Percentiles rank a stretch among this genome's conserved stretches.
These are phyloP conservation scores for Athene cunicularia DNA, from an alignment of 2,113 vertebrate genomes.

Conservation along the genomic window DNA sequence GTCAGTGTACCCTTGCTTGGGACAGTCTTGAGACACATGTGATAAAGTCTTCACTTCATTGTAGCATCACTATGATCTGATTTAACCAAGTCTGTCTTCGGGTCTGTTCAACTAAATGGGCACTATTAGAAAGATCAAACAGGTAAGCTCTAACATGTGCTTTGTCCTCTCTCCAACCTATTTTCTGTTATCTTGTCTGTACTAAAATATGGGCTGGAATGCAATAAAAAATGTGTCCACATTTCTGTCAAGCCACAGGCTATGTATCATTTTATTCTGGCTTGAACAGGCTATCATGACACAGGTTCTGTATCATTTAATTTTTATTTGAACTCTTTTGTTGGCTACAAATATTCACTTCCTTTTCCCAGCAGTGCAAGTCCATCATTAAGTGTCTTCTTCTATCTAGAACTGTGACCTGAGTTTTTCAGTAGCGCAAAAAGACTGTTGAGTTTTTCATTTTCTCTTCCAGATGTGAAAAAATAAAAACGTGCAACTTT, in stretches of 20 bases:
- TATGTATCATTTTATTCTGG: background rate
- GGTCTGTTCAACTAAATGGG: background rate
- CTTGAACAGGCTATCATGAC: background rate
- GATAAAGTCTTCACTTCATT: background rate
- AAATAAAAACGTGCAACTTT: background rate
- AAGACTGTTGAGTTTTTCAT: background rate
- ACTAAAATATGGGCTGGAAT: background rate
- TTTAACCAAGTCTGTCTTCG: background rate
- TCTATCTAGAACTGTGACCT: background rate
- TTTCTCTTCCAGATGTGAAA: background rate
- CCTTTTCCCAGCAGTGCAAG: background rate
- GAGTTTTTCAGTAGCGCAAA: background rate
- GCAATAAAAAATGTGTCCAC: background rate
- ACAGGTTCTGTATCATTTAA: background rate
- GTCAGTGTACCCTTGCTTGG: background rate
- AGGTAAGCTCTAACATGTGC: background rate
- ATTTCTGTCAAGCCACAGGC: background rate
- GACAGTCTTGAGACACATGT: background rate
- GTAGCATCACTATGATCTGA: background rate
- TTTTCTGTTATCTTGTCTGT: background rate
- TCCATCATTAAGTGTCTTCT: background rate
- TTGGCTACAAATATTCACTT: background rate
- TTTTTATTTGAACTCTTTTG: background rate
- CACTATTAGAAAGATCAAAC: background rate
- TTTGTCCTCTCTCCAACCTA: background rate